Conservation (phyloP, 2,113 vertebrate species). For the Upupa epops region DNA sequence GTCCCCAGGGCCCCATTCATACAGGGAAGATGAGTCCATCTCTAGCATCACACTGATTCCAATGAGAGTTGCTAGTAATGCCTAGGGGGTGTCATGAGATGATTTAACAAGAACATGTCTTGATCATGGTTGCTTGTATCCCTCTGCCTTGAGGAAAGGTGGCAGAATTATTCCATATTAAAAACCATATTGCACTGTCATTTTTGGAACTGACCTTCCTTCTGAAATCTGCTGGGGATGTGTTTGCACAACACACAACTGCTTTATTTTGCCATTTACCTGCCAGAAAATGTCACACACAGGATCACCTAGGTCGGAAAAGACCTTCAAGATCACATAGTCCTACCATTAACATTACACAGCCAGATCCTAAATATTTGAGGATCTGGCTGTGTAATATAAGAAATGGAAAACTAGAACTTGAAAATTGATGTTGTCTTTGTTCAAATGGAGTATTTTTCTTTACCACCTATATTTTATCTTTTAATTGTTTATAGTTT, state of each 20-base stretch:
- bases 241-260: rapidly evolving
- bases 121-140: rapidly evolving
- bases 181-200: rapidly evolving
- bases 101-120: neutral
- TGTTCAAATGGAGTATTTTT: neutral
- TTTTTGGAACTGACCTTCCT: neutral
- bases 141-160: neutral
- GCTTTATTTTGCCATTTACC: neutral
- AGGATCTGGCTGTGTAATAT: neutral
- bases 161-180: neutral
- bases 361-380: neutral
- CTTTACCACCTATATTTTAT: neutral
- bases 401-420: neutral
- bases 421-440: neutral
- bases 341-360: no score
- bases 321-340: no score
- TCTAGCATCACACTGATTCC: neutral
- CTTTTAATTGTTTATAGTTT: neutral
- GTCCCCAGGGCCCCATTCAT: neutral
- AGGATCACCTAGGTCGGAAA: neutral
- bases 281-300: neutral
- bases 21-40: no score
- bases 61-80: rapidly evolving
- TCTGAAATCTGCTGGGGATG: neutral
- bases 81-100: rapidly evolving